phyloP scores from a whole-genome alignment of 1,140 invertebrate species.

The Gyrodactylus salaris region DNA sequence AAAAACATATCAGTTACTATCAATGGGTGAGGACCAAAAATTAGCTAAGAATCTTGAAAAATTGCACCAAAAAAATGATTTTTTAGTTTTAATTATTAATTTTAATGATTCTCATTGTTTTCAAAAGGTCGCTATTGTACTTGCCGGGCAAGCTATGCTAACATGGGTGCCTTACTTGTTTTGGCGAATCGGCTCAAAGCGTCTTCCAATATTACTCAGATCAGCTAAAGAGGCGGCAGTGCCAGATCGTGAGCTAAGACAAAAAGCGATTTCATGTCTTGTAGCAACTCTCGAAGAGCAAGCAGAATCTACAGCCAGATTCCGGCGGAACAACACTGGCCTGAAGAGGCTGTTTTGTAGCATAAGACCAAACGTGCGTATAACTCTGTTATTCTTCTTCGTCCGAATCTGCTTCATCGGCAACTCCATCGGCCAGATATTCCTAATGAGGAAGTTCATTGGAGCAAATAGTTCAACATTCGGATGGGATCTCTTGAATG shows the following conservation, averaged over 20 bases:
- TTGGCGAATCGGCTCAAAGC: constrained; percentile 5
- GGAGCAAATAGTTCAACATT: constrained; percentile 2
- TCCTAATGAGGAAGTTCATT: constrained; percentile 7
- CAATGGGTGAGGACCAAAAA: no score
- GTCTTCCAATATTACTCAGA: constrained; percentile 3
- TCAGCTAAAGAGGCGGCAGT: constrained; percentile 1
- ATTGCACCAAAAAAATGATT: no score
- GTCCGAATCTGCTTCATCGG: constrained; percentile 2
- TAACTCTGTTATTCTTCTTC: constrained; percentile 5
- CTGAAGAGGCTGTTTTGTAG: neutral
- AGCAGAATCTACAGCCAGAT: constrained; percentile 1
- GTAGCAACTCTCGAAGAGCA: constrained; percentile 7
- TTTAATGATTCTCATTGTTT: neutral
- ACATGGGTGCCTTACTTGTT: constrained; percentile 6
- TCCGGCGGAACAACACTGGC: neutral
- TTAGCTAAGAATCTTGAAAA: no score
- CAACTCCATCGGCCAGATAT: constrained; percentile 3
- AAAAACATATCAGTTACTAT: constrained; percentile 5
- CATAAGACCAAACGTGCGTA: neutral
- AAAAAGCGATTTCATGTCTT: constrained; percentile 4
- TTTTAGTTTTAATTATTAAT: neutral
- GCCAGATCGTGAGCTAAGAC: constrained; percentile 1
- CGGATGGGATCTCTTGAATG: neutral
- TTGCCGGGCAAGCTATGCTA: constrained; percentile 5
- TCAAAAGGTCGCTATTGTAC: constrained; percentile 3